Conservation (phyloP, 1,140 invertebrate genomes). For the Luehdorfia chinensis region DNA sequence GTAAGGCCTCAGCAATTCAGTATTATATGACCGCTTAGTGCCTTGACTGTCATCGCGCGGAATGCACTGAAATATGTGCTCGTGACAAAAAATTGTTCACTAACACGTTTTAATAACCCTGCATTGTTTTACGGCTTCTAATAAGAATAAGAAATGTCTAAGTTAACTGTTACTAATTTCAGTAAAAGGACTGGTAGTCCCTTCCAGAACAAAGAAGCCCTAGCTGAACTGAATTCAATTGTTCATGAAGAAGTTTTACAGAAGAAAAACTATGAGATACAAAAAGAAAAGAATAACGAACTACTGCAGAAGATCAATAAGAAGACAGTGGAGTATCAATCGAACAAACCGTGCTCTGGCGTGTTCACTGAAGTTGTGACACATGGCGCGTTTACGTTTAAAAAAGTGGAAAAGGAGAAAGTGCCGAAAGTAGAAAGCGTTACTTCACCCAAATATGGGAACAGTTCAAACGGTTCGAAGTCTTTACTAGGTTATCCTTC, state of each 20-base stretch:
- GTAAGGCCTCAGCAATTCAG: constrained; percentile 43
- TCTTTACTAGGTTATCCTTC: constrained; percentile 63
- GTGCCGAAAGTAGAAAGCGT: constrained; percentile 32
- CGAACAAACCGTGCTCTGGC: constrained; percentile 59
- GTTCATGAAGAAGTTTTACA: constrained; percentile 52
- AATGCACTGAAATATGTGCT: constrained; percentile 45
- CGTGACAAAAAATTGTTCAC: constrained; percentile 42
- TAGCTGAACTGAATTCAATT: constrained; percentile 26
- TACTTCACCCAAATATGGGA: constrained; percentile 28
- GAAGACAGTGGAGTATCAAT: constrained; percentile 62
- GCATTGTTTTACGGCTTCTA: constrained; percentile 27
- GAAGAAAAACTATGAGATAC: constrained; percentile 48
- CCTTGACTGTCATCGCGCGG: constrained; percentile 39
- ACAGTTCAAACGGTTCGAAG: constrained; percentile 44
- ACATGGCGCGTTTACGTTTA: constrained; percentile 60
- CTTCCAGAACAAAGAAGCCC: constrained; percentile 35
- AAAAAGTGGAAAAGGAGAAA: constrained; percentile 41
- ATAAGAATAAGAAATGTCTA: constrained; percentile 52
- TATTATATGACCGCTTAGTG: constrained; percentile 50
- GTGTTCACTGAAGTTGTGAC: constrained; percentile 67
- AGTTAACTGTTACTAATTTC: constrained; percentile 58
- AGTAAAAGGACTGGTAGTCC: constrained; percentile 60
- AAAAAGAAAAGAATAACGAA: constrained; percentile 60
- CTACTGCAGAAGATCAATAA: constrained; percentile 62
- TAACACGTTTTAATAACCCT: constrained; percentile 36